Conservation (phyloP, 2,888 invertebrate species). For the Hermaeophaga mercurialis region DNA sequence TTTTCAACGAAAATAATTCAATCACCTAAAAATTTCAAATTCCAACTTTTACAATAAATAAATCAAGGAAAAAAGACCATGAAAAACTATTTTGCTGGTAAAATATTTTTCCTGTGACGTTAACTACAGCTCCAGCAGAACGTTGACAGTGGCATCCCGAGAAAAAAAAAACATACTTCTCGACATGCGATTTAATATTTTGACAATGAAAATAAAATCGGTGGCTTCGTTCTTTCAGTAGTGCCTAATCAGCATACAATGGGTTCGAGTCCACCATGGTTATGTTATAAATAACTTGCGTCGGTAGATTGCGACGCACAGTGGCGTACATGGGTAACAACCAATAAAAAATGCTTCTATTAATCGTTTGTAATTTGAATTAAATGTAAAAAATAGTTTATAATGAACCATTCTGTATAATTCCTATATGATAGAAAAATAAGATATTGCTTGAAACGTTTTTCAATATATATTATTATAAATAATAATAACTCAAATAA, state of each 20-base stretch:
- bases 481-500: too few relatives aligned
- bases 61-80: background rate
- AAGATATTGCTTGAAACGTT: too few relatives aligned
- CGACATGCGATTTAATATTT: conserved; percentile 37
- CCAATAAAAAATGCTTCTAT: background rate
- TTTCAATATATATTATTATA: too few relatives aligned
- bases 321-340: conserved; percentile 10
- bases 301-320: conserved; percentile 18
- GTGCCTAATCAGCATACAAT: conserved; percentile 46
- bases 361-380: background rate
- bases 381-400: background rate
- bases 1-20: too few relatives aligned
- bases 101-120: background rate
- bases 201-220: conserved; percentile 38
- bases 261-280: conserved; percentile 30
- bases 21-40: too few relatives aligned
- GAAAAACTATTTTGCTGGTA: background rate
- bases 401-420: background rate
- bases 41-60: too few relatives aligned
- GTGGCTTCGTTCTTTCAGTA: conserved; percentile 33
- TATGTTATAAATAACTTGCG: conserved; percentile 31
- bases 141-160: conserved; percentile 12
- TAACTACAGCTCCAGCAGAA: background rate
- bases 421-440: background rate
- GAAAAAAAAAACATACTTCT: conserved; percentile 24